Percentiles rank a stretch among this genome's conserved stretches.
Evolutionary conservation across 2,113 vertebrate species (phyloP).

Genomic region (Tympanuchus pallidicinctus): DNA sequence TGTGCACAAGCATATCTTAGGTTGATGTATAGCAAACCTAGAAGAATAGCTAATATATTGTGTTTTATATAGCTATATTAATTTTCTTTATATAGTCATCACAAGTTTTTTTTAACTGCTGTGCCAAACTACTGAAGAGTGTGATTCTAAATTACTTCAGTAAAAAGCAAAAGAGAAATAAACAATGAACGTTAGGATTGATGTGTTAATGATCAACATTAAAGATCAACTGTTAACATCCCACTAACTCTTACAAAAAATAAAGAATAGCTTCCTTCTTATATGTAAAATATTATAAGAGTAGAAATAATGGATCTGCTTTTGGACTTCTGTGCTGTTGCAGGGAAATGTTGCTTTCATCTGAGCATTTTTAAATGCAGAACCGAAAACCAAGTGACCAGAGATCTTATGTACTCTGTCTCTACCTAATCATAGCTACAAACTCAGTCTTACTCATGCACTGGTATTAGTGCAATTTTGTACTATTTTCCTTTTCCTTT

Average conservation of each 20-base stretch:
- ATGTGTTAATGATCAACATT: neutral
- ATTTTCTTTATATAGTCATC: neutral
- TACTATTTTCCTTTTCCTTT: neutral
- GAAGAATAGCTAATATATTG: neutral
- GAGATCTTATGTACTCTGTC: neutral
- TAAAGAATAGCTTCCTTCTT: neutral
- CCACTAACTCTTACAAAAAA: neutral
- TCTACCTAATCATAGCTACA: neutral
- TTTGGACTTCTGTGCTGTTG: neutral
- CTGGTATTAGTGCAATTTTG: neutral
- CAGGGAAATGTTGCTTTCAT: neutral
- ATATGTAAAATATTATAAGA: neutral
- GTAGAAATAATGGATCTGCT: neutral
- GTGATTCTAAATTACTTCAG: neutral
- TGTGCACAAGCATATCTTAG: neutral
- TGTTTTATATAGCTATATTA: neutral
- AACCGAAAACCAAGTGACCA: neutral
- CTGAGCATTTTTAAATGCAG: neutral
- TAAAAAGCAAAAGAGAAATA: neutral
- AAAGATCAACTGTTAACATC: neutral
- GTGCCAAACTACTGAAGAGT: neutral
- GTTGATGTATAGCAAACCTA: neutral
- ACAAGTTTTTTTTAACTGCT: neutral
- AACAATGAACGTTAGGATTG: neutral
- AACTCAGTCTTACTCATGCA: neutral